These are phyloP conservation scores for Hypomecis atomaria DNA, from an alignment of 2,888 invertebrate genomes.

Conservation along the genomic window DNA sequence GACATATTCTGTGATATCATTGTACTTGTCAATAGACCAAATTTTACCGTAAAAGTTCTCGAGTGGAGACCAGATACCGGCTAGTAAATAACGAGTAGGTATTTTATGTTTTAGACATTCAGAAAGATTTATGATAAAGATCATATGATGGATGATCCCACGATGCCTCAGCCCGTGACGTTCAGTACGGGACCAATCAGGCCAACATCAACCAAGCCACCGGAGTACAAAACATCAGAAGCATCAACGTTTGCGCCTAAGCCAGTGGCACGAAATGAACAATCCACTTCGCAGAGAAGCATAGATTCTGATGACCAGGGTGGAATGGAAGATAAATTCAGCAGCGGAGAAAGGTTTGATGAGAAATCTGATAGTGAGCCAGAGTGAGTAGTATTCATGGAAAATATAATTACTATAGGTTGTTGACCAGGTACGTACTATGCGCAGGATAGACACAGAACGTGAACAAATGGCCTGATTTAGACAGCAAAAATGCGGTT, in stretches of 20 bases:
- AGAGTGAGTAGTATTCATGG: not conserved
- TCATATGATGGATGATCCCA: not conserved
- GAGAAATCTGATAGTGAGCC: not conserved
- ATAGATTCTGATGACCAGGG: not conserved
- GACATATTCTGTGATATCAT: no score
- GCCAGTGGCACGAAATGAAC: not conserved
- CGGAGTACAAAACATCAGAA: not conserved
- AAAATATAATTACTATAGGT: no score
- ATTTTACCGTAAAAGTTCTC: no score
- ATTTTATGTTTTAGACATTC: conserved; percentile 1
- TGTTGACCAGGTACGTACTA: no score
- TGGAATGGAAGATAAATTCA: not conserved
- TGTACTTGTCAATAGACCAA: no score
- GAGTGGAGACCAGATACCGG: no score
- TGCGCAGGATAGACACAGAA: no score
- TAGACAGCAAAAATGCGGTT: no score
- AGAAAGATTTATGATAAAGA: not conserved
- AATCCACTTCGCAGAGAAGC: not conserved
- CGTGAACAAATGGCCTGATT: no score
- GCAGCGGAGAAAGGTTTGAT: not conserved
- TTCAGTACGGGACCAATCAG: conserved; percentile 23
- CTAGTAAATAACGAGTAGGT: no score
- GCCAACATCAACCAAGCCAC: conserved; percentile 6
- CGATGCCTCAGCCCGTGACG: conserved; percentile 26
- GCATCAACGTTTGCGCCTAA: not conserved